phyloP scores from a whole-genome alignment of 1,140 invertebrate species.

The Sarcophaga peregrina region DNA sequence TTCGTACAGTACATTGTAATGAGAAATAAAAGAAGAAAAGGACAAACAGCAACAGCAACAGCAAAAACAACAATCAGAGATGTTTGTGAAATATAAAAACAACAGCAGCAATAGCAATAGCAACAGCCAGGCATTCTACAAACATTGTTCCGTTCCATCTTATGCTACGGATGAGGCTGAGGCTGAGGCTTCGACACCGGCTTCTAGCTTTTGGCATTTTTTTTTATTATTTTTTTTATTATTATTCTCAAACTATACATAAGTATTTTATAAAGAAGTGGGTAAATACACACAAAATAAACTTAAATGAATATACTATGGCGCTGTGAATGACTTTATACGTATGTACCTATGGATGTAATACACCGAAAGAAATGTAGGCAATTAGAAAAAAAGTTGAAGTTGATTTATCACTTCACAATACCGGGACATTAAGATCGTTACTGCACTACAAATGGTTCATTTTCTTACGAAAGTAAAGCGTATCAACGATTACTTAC shows the following conservation, averaged over 20 bases:
- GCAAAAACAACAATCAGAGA: neutral
- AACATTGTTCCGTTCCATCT: too few species aligned
- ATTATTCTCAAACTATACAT: constrained; percentile 4
- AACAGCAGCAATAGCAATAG: neutral
- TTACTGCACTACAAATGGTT: too few species aligned
- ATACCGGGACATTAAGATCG: too few species aligned
- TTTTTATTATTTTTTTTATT: constrained; percentile 15
- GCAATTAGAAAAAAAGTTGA: too few species aligned
- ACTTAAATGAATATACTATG: constrained; percentile 32
- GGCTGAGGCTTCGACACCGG: neutral
- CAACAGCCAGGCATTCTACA: too few species aligned
- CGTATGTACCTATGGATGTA: neutral
- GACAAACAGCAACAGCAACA: constrained; percentile 19
- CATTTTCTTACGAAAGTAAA: too few species aligned
- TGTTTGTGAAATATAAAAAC: too few species aligned
- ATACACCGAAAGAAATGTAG: too few species aligned
- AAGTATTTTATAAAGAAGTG: constrained; percentile 42
- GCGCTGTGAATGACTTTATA: neutral
- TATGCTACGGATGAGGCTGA: neutral
- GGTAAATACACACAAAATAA: constrained; percentile 19
- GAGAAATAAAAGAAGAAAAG: neutral
- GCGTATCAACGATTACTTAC: too few species aligned
- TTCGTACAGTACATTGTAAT: neutral
- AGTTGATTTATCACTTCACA: too few species aligned
- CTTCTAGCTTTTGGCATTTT: constrained; percentile 27